phyloP scores from a whole-genome alignment of 92 coral and sea anemone genomes.

The Diadumene lineata region DNA sequence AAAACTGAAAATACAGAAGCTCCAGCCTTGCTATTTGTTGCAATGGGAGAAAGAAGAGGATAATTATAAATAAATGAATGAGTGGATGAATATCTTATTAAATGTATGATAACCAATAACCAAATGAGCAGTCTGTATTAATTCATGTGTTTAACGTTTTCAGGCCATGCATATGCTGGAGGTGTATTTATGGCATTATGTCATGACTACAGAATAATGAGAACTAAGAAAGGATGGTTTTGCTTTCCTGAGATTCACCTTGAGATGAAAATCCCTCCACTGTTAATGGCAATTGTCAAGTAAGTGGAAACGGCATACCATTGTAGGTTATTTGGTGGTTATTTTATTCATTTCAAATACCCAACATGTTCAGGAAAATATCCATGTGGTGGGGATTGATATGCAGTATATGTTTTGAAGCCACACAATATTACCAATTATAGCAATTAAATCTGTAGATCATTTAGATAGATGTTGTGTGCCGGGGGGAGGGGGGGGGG shows the following conservation, averaged over 20 bases:
- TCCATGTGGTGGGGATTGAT: no score
- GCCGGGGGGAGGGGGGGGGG: no score
- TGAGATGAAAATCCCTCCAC: constrained; percentile 28
- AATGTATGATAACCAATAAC: neutral
- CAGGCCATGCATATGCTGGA: constrained; percentile 82
- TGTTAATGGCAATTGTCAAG: constrained; percentile 48
- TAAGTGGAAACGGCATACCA: no score
- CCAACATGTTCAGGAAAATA: no score
- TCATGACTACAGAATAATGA: constrained; percentile 78
- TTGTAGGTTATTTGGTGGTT: no score
- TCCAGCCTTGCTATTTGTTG: neutral
- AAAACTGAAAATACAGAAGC: neutral
- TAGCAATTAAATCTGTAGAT: no score
- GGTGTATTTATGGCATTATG: constrained; percentile 62
- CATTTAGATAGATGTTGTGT: no score
- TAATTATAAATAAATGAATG: no score
- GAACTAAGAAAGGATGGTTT: constrained; percentile 71
- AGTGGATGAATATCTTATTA: no score
- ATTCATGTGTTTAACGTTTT: neutral
- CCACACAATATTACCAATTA: no score
- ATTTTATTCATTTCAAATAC: no score
- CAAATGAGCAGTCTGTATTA: neutral
- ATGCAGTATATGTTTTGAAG: no score
- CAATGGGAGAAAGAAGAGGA: neutral
- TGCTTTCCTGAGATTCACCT: constrained; percentile 69